Evolutionary conservation across 2,888 invertebrate genomes (phyloP).

Genomic region (Macaria liturata): DNA sequence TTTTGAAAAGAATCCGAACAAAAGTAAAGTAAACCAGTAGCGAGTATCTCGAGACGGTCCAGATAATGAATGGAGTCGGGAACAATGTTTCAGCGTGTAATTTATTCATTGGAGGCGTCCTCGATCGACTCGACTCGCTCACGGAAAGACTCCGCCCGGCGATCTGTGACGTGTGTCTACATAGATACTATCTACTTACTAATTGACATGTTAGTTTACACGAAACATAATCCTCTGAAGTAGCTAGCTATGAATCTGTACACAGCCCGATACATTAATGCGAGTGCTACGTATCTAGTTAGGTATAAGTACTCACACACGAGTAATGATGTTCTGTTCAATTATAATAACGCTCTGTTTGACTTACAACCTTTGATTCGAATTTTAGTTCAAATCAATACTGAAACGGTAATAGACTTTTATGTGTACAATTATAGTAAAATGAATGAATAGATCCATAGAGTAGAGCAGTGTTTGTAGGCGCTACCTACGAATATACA

Average conservation of each 20-base stretch:
- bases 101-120: slow-evolving; percentile 82
- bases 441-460: not conserved
- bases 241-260: slow-evolving; percentile 1
- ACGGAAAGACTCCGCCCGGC: slow-evolving; percentile 76
- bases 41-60: slow-evolving; percentile 55
- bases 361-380: too few species aligned
- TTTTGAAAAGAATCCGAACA: slow-evolving; percentile 36
- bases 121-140: slow-evolving; percentile 66
- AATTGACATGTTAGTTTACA: slow-evolving; percentile 38
- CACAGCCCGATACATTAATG: slow-evolving; percentile 2
- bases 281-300: slow-evolving; percentile 1
- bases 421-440: not conserved
- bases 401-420: not conserved
- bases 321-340: not conserved
- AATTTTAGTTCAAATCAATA: too few species aligned
- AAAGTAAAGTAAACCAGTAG: slow-evolving; percentile 44
- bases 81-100: slow-evolving; percentile 83
- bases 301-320: not conserved
- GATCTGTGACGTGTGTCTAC: slow-evolving; percentile 52
- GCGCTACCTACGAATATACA: too few species aligned
- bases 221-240: slow-evolving; percentile 18
- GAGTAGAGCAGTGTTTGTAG: not conserved
- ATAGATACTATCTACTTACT: slow-evolving; percentile 10
- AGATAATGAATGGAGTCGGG: slow-evolving; percentile 74
- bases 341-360: not conserved